Evolutionary conservation across 2,888 invertebrate genomes (phyloP).

Genomic region (Acrobasis suavella): DNA sequence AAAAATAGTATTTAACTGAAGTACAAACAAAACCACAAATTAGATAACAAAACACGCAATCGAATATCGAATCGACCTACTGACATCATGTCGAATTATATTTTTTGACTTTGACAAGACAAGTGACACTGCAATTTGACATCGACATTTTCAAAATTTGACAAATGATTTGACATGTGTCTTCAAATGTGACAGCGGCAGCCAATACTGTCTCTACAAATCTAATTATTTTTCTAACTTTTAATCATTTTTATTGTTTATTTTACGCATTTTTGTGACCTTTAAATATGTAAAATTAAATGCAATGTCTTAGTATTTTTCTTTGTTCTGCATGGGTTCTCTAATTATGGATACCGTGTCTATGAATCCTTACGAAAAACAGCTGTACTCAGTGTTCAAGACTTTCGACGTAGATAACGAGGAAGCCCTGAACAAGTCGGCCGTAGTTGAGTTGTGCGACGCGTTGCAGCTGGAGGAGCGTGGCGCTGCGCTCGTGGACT

Average conservation of each 20-base stretch:
- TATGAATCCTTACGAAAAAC: slow-evolving; percentile 90
- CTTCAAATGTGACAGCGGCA: too few species aligned
- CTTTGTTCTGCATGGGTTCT: slow-evolving; percentile 22
- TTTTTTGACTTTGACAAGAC: too few species aligned
- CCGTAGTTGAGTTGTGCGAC: slow-evolving; percentile 87
- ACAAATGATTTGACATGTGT: too few species aligned
- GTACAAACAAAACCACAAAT: too few species aligned
- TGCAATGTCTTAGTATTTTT: neutral
- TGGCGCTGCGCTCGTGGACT: slow-evolving; percentile 83
- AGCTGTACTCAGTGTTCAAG: slow-evolving; percentile 90
- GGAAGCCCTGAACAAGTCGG: slow-evolving; percentile 85
- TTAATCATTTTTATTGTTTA: too few species aligned
- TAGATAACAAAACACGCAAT: too few species aligned
- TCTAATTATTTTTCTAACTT: neutral
- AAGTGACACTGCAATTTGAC: too few species aligned
- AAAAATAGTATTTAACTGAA: too few species aligned
- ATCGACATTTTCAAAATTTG: too few species aligned
- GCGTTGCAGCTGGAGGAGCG: slow-evolving; percentile 90
- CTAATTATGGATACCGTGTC: slow-evolving; percentile 62
- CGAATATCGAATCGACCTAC: too few species aligned
- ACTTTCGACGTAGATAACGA: slow-evolving; percentile 88
- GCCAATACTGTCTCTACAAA: neutral
- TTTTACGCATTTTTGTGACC: too few species aligned
- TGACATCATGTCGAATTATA: too few species aligned
- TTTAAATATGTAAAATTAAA: neutral